Conservation (phyloP, 2,888 invertebrate species). For the Eurois occulta region DNA sequence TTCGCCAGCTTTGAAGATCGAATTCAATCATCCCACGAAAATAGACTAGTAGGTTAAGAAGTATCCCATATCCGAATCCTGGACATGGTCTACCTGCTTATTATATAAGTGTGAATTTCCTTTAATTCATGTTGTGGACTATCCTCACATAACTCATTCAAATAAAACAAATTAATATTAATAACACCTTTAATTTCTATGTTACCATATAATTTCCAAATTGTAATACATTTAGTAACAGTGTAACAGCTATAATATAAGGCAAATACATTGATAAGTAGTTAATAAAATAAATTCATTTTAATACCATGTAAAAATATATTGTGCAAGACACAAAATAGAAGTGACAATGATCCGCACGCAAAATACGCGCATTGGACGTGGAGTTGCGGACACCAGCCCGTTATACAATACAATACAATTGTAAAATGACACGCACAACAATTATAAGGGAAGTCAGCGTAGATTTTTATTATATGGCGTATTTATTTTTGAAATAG, state of each 20-base stretch:
- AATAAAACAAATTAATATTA: slow-evolving; percentile 48
- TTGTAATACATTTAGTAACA: slow-evolving; percentile 61
- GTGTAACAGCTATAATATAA: slow-evolving; percentile 52
- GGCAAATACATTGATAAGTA: slow-evolving; percentile 30
- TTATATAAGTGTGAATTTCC: neutral
- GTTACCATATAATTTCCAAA: slow-evolving; percentile 50
- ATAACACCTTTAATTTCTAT: slow-evolving; percentile 65
- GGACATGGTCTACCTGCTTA: too few relatives aligned
- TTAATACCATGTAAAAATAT: slow-evolving; percentile 31
- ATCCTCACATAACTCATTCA: neutral
- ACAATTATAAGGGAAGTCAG: neutral
- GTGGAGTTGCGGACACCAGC: too few relatives aligned
- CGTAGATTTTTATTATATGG: neutral
- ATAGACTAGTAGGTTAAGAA: neutral
- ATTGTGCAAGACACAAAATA: slow-evolving; percentile 34
- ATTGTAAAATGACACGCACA: neutral
- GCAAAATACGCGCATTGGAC: too few relatives aligned
- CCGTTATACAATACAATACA: too few relatives aligned
- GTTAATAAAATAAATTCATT: slow-evolving; percentile 20
- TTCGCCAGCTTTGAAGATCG: neutral
- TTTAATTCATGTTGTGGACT: neutral
- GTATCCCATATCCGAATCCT: neutral
- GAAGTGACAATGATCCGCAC: too few relatives aligned
- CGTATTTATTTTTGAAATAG: neutral
- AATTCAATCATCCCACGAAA: neutral